Evolutionary conservation across 2,888 invertebrate species (phyloP), one percentile per base, ranked within the genome.

Genomic region (Acrobasis suavella): DNA sequence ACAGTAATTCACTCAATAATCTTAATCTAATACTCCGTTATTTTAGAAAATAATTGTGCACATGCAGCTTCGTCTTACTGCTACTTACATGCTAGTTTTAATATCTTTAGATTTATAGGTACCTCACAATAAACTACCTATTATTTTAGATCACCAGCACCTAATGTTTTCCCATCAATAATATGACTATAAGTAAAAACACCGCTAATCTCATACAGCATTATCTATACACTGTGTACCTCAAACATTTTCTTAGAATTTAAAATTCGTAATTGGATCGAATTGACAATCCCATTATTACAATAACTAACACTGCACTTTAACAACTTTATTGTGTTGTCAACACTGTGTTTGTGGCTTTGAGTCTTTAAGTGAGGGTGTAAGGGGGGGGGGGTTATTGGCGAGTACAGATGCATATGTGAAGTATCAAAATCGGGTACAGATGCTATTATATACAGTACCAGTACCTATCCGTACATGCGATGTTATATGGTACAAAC

Each of bases 1-100:
- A 6, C 14, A 46, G n/a, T 14, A 32, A 32, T 70, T n/a, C 14
- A 62, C 46, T 58, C 46, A 60, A 58, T 32, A 2, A 14, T 6
- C 1, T 46, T n/a, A 14, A 46, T 46, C 10, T 7, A n/a, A 14
- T 14, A 14, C 6, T 46, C 1, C 14, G n/a, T 10, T 2, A 14
- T 46, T 14, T n/a, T 14, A 14, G 5, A 12, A 46, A n/a, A n/a
- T n/a, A 42, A 14, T 46, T 46, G n/a, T 46, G 46, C 46, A 46
- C 46, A 12, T 46, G 10, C 46, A 46, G 46, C 12, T 42, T 46
- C 7, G 5, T 46, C 46, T n/a, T n/a, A 46, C 46, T n/a, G 14
- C 46, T 14, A 46, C 14, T n/a, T 46, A 14, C n/a, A 14, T 6
- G 46, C 46, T 46, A 46, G 46, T 42, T 42, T 42, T 42, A 12